Evolutionary conservation across 2,113 vertebrate genomes (phyloP), one percentile per base, ranked within the genome.

Genomic region (Chlamydotis undulata): DNA sequence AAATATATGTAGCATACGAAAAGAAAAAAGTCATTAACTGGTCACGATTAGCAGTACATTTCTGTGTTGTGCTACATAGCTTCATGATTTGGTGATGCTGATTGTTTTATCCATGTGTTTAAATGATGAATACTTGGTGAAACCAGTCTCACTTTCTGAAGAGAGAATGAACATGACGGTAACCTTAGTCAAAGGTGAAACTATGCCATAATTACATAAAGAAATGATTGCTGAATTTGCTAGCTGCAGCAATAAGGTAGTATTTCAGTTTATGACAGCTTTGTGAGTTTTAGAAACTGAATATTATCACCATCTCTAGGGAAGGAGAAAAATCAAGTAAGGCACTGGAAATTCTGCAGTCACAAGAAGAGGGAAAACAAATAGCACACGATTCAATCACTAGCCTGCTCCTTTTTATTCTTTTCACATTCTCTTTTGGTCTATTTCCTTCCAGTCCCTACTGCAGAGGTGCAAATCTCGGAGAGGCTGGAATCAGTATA

Each of bases 211-310:
- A 19, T 57, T 84, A 22, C 3, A 61, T 15, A 45, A 84, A 92
- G 35, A 84, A 85, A 75, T 2, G 5, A 49, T 35, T 91, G 50
- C 45, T 89, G 53, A 65, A 84, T 65, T 89, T 93, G 7, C 69
- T 61, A 33, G 47, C 77, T 69, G 61, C 53, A 87, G 69, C 68
- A 92, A 33, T 64, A 70, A 96, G 35, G 19, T 57, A 84, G 10
- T 21, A 69, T 84, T 90, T 87, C 80, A 50, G 50, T 69, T 93
- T 87, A 63, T 78, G 35, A 87, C 56, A 90, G 69, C 53, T 93
- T 83, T 82, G 53, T 94, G 86, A 89, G 50, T 87, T 77, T 93
- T 94, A 87, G 89, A n/a, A 47, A 84, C 37, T 47, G 70, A 55
- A 25, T 83, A 73, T 87, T 75, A 56, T 18, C 65, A 87, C 11